Evolutionary conservation across 2,113 vertebrate genomes (phyloP), one percentile per base, ranked within the genome.

Genomic region (Orthonyx spaldingii): DNA sequence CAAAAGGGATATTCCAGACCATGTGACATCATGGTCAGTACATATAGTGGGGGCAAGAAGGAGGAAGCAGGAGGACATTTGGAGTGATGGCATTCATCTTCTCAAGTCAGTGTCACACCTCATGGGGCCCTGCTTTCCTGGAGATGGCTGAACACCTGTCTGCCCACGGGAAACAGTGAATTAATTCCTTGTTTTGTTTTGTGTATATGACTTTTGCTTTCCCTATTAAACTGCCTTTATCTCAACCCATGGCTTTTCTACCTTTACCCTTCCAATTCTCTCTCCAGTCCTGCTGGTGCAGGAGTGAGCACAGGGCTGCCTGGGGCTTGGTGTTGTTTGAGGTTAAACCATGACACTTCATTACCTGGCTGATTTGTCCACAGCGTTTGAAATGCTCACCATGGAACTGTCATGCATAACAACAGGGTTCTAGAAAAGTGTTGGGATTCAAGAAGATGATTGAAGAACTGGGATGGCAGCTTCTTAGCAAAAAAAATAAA

Each of bases 281-380:
- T 39, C 23, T 23, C 47, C 13, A 10, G 1, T 23, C 16, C 56
- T 28, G 24, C 23, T 53, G 47, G 7, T 39, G 10, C 12, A 7
- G 8, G 4, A 10, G 4, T 11, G 23, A 39, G 39, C 0, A 0
- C 19, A 23, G 0, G 0, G 5, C 23, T 69, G 12, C 19, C 6
- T 39, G n/a, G 13, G 5, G 16, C 47, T 46, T 6, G 30, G 9
- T 33, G 19, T 13, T 55, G 19, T 2, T 28, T 55, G 23, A 2
- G 8, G 23, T 46, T 61, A 13, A 46, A 26, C 39, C 8, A 13
- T 4, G 9, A 16, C n/a, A 7, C 30, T 53, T 13, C 44, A 11
- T 50, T 50, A 13, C 10, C 18, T 47, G 32, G 10, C 20, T 42
- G 7, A 39, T 44, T 35, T 78, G 5, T 9, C 13, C 14, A 33